Percentiles rank a stretch among this genome's conserved stretches.
Evolutionary conservation across 2,797 vertebrate species (phyloP).

Genomic region (Cheirogaleus major): DNA sequence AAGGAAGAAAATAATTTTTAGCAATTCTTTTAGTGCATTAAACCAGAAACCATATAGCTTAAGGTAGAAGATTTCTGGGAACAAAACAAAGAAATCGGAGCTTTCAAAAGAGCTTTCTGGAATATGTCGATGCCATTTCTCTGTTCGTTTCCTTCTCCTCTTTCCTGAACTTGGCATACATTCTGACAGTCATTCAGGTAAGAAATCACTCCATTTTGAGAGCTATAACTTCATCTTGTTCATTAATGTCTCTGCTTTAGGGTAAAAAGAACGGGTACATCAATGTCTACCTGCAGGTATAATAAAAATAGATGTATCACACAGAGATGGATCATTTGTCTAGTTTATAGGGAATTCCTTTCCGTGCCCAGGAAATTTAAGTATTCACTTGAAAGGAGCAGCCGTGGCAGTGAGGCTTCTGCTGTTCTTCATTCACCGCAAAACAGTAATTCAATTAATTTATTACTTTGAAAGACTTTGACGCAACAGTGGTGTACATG

Average conservation of each 20-base stretch:
- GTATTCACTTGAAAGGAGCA: conserved; percentile 65
- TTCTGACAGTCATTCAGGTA: conserved; percentile 44
- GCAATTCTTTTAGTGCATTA: neutral
- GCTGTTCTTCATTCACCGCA: conserved; percentile 61
- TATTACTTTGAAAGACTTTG: conserved; percentile 68
- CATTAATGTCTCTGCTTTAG: conserved; percentile 62
- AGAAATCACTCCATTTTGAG: conserved; percentile 56
- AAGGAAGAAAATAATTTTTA: neutral
- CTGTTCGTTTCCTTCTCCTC: conserved; percentile 20
- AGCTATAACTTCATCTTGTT: conserved; percentile 58
- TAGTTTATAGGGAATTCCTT: conserved; percentile 75
- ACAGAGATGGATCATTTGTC: conserved; percentile 58
- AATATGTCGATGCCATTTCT: neutral
- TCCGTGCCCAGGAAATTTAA: conserved; percentile 50
- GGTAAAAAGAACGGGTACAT: conserved; percentile 59
- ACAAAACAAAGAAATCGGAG: neutral
- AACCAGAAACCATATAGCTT: neutral
- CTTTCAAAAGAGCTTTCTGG: conserved; percentile 37
- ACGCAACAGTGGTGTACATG: conserved; percentile 29
- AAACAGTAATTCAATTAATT: conserved; percentile 77
- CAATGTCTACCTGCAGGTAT: conserved; percentile 53
- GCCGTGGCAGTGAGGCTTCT: neutral
- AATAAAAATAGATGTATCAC: conserved; percentile 66
- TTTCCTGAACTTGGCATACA: conserved; percentile 18
- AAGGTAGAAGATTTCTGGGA: neutral